Evolutionary conservation across 2,797 vertebrate genomes (phyloP).

Genomic region (Neosalanx taihuensis): DNA sequence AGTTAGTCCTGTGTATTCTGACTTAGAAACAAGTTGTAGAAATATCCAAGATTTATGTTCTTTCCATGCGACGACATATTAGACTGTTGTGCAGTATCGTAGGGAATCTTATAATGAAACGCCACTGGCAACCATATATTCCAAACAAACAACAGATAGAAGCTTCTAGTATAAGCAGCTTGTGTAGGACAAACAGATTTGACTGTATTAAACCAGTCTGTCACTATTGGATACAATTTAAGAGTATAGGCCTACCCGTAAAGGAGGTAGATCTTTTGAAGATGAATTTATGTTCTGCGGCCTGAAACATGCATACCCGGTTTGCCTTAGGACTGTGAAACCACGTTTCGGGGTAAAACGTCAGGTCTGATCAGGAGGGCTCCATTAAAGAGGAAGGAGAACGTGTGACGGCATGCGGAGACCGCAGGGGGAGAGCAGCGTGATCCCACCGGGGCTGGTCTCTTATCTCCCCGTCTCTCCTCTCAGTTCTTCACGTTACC

Average conservation of each 20-base stretch:
- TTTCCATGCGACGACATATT: conserved; percentile 27
- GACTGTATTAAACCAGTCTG: not conserved
- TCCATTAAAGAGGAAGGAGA: conserved; percentile 20
- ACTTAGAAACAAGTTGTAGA: not conserved
- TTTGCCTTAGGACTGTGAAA: conserved; percentile 28
- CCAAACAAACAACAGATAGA: not conserved
- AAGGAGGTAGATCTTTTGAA: conserved; percentile 38
- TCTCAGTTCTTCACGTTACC: not conserved
- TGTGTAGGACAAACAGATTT: not conserved
- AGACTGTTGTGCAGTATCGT: conserved; percentile 18
- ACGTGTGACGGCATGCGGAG: conserved; percentile 56
- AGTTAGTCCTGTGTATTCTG: conserved; percentile 22
- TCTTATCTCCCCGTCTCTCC: conserved; percentile 22
- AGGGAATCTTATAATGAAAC: conserved; percentile 5
- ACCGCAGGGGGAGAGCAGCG: conserved; percentile 27
- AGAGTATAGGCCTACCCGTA: conserved; percentile 18
- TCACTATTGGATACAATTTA: not conserved
- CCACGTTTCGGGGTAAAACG: conserved; percentile 24
- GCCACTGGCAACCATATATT: conserved; percentile 3
- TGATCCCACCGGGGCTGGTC: conserved; percentile 8
- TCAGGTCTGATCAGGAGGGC: conserved; percentile 34
- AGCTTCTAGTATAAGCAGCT: conserved; percentile 2
- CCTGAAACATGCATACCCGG: conserved; percentile 25
- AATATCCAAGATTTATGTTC: conserved; percentile 18
- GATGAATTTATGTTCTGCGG: conserved; percentile 33